Percentiles rank a stretch among this genome's conserved stretches.
Evolutionary conservation across 2,888 invertebrate species (phyloP).

Genomic region (Drosophila acutilabella): DNA sequence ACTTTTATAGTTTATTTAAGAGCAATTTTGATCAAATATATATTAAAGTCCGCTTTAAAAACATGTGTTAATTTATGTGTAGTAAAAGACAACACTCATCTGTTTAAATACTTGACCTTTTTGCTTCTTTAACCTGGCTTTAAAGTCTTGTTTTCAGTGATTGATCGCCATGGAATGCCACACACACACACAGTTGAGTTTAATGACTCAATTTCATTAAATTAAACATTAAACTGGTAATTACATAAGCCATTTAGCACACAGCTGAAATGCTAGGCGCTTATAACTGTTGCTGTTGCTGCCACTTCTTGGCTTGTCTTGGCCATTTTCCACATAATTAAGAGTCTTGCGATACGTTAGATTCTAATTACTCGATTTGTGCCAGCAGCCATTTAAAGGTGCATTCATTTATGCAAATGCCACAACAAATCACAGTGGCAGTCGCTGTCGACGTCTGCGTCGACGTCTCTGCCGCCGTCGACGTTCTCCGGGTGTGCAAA

Average conservation of each 20-base stretch:
- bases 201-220: conserved; percentile 75
- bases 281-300: neutral
- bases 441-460: conserved; percentile 15
- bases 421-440: conserved; percentile 60
- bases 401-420: conserved; percentile 80
- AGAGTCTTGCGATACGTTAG: conserved; percentile 46
- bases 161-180: conserved; percentile 33
- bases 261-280: conserved; percentile 57
- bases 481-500: conserved; percentile 63
- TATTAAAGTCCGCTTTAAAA: too few species aligned
- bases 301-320: conserved; percentile 19
- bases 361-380: conserved; percentile 69
- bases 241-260: conserved; percentile 72
- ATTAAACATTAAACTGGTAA: conserved; percentile 69
- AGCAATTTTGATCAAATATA: too few species aligned
- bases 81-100: too few species aligned
- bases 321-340: conserved; percentile 64
- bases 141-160: conserved; percentile 11
- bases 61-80: too few species aligned
- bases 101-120: conserved; percentile 19
- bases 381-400: conserved; percentile 70
- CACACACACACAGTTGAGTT: conserved; percentile 26
- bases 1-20: too few species aligned
- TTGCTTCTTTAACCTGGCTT: conserved; percentile 14
- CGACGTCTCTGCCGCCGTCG: conserved; percentile 11